Evolutionary conservation across 2,797 vertebrate species (phyloP).

Genomic region (Anguilla pacifica): DNA sequence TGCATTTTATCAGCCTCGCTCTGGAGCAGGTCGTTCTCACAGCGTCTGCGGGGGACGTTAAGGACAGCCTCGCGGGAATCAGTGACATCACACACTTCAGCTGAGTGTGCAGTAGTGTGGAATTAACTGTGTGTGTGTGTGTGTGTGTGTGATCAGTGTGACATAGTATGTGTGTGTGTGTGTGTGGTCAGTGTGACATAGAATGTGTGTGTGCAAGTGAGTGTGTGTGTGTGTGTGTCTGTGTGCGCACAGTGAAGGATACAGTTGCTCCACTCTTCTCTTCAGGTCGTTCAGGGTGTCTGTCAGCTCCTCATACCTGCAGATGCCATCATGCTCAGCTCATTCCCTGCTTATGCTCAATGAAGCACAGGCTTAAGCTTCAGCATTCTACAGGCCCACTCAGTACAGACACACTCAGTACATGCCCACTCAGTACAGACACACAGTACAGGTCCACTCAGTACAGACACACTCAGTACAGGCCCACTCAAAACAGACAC

Average conservation of each 20-base stretch:
- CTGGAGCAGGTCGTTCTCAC: conserved; percentile 54
- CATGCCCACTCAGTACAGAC: too few relatives aligned
- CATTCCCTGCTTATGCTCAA: background rate
- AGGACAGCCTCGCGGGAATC: background rate
- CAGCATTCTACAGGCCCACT: background rate
- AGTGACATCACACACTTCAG: background rate
- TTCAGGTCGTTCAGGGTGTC: conserved; percentile 47
- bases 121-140: background rate
- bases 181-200: background rate
- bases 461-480: too few relatives aligned
- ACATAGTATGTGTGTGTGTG: background rate
- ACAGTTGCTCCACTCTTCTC: conserved; percentile 50
- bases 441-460: too few relatives aligned
- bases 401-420: background rate
- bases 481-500: too few relatives aligned
- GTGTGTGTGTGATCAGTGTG: background rate
- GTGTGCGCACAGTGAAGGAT: conserved; percentile 46
- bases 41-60: conserved; percentile 41
- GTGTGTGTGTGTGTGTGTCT: background rate
- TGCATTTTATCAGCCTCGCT: conserved; percentile 44
- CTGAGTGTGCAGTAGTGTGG: background rate
- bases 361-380: too few relatives aligned
- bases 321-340: background rate
- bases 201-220: background rate
- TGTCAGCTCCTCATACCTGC: conserved; percentile 52